A percentile compares a stretch with the other conserved stretches of the same genome.
phyloP scores from a whole-genome alignment of 2,797 vertebrate genomes.

The Antrozous pallidus region DNA sequence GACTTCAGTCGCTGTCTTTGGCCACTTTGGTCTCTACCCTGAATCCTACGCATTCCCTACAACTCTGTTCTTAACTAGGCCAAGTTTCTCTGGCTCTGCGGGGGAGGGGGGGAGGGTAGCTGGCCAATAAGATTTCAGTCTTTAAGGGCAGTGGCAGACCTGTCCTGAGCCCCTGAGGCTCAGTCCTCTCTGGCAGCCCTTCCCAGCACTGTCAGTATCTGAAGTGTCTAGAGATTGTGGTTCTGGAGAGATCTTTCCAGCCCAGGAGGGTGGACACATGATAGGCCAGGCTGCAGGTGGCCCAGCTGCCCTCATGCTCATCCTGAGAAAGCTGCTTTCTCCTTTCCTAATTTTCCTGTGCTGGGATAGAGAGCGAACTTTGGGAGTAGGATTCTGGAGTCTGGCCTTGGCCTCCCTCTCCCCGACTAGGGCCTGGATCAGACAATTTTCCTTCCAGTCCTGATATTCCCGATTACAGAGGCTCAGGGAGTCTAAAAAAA shows the following conservation, averaged over 20 bases:
- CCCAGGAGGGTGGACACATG: background rate
- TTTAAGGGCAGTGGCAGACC: background rate
- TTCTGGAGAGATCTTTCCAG: background rate
- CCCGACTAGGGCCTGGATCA: background rate
- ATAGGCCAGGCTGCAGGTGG: background rate
- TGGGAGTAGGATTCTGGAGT: background rate
- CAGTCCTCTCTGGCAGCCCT: background rate
- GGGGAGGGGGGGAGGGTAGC: rapidly evolving
- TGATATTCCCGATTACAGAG: background rate
- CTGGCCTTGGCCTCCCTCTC: background rate
- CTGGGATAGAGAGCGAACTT: background rate
- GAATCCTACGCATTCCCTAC: background rate
- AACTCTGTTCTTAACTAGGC: background rate
- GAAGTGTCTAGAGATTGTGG: background rate
- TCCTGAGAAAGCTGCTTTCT: background rate
- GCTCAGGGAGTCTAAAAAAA: background rate
- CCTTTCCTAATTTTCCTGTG: background rate
- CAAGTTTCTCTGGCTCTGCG: background rate
- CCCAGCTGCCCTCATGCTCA: background rate
- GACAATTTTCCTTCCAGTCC: background rate
- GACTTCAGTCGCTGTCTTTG: background rate
- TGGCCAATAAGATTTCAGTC: background rate
- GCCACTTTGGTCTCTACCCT: background rate
- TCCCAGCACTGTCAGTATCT: background rate
- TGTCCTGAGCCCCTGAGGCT: background rate